These are phyloP conservation scores for Natator depressus DNA, from an alignment of 2,113 vertebrate species.

Conservation along the genomic window DNA sequence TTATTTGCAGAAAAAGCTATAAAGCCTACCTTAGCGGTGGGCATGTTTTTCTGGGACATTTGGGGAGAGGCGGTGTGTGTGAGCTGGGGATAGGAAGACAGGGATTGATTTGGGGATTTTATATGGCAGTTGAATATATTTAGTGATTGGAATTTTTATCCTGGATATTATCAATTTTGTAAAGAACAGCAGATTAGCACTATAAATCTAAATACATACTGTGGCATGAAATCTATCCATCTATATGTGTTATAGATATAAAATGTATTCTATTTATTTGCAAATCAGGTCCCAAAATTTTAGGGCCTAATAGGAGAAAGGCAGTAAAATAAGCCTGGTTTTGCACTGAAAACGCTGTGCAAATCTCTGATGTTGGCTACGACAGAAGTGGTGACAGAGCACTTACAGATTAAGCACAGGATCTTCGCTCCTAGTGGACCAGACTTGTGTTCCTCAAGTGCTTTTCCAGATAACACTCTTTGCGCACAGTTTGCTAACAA, in stretches of 20 bases:
- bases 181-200: neutral
- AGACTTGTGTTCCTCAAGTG: neutral
- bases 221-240: neutral
- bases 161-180: neutral
- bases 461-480: neutral
- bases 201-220: neutral
- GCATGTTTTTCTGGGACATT: neutral
- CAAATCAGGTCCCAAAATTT: neutral
- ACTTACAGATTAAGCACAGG: neutral
- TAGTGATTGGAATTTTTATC: neutral
- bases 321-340: neutral
- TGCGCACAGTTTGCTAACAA: neutral
- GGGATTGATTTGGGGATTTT: neutral
- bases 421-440: neutral
- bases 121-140: neutral
- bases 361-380: neutral
- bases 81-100: neutral
- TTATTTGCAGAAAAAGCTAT: neutral
- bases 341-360: neutral
- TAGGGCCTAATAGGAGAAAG: neutral
- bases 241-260: neutral
- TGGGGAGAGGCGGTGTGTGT: no score
- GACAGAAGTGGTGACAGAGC: neutral
- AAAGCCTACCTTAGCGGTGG: neutral
- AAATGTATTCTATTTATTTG: neutral